Percentiles rank a stretch among this genome's conserved stretches.
These are phyloP conservation scores for Hipposideros larvatus DNA, from an alignment of 2,797 vertebrate species.

Conservation along the genomic window DNA sequence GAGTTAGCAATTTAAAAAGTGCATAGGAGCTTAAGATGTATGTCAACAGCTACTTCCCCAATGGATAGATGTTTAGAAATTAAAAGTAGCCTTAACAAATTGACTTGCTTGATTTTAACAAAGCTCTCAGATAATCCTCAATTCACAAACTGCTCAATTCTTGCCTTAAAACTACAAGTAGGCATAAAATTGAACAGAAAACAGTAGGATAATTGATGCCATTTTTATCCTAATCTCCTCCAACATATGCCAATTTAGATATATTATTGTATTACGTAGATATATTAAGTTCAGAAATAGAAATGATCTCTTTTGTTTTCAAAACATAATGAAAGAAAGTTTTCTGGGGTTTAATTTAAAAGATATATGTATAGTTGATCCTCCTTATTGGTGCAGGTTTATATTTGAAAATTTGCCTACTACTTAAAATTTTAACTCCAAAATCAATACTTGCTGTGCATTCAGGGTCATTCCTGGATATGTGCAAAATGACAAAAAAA, in stretches of 20 bases:
- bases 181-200: constrained; percentile 16
- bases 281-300: constrained; percentile 14
- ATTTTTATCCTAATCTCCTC: constrained; percentile 50
- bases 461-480: background rate
- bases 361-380: background rate
- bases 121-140: constrained; percentile 36
- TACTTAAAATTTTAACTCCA: background rate
- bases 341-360: constrained; percentile 12
- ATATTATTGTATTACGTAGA: background rate
- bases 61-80: constrained; percentile 3
- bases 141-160: constrained; percentile 33
- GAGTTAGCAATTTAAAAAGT: constrained; percentile 28
- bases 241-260: background rate
- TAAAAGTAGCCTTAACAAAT: constrained; percentile 38
- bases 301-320: constrained; percentile 28
- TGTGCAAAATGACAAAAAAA: background rate
- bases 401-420: background rate
- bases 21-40: background rate
- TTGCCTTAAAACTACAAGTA: constrained; percentile 42
- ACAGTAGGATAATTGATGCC: background rate
- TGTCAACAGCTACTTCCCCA: background rate
- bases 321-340: constrained; percentile 47
- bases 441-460: background rate
- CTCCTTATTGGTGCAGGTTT: background rate
- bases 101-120: constrained; percentile 54